Evolutionary conservation across 2,888 invertebrate species (phyloP), one percentile per base, ranked within the genome.

Genomic region (Latrodectus elegans): DNA sequence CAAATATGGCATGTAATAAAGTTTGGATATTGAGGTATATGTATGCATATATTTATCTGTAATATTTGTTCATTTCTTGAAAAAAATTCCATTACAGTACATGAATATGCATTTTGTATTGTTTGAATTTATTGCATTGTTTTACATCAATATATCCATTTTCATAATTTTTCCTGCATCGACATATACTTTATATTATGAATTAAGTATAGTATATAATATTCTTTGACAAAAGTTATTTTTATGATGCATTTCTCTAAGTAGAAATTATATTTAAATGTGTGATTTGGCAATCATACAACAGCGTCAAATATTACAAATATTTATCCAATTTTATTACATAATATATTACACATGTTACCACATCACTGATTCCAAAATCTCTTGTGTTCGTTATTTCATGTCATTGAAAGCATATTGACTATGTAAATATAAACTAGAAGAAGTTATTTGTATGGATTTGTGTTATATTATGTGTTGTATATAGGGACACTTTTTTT

Each of bases 381-480:
- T 67, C 22, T 67, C 67, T 67, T 67, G 67, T 67, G 67, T 67
- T 67, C 67, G 9, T 67, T 67, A 67, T 38, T 38, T 38, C 38
- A 38, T 38, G 38, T 6, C 38, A 1, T 38, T 38, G 38, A 38
- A 38, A 38, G 15, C 22, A 22, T 22, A 67, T 67, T 67, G 17
- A n/a, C n/a, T n/a, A 67, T 67, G 17, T 67, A 67, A 67, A 67
- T 67, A n/a, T 67, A 67, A 67, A 11, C 17, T 67, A 67, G 67
- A 10, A n/a, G 22, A 67, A n/a, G 67, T 67, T 67, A n/a, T 67
- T 1, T 67, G 17, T n/a, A 67, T 67, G 4, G 0, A 67, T 67
- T 67, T 67, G 67, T 67, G 17, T 22, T 17, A 67, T 67, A 67
- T 67, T 67, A 22, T 67, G 67, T 12, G 14, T 2, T 38, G n/a